phyloP scores from a whole-genome alignment of 1,140 invertebrate species.

The Drosophila athabasca region DNA sequence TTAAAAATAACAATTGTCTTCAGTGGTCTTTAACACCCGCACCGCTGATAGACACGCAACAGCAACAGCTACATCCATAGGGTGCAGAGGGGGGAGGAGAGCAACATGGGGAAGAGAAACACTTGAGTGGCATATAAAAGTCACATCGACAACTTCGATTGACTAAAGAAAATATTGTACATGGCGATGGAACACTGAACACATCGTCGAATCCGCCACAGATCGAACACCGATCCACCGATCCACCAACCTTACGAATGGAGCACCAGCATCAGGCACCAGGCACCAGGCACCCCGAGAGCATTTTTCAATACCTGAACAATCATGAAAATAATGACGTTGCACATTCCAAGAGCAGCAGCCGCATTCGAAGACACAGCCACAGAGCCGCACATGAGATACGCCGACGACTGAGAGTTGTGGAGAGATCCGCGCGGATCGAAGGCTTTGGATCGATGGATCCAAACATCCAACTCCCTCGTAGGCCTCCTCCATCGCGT shows the following conservation, averaged over 20 bases:
- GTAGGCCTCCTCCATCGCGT: constrained; percentile 36
- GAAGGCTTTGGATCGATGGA: background rate
- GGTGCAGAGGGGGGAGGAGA: constrained; percentile 2
- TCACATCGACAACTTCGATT: constrained; percentile 82
- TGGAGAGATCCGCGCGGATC: constrained; percentile 4
- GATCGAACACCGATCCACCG: constrained; percentile 4
- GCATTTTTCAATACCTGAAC: constrained; percentile 77
- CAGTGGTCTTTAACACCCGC: constrained; percentile 81
- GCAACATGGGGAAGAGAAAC: constrained; percentile 49
- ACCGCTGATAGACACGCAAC: constrained; percentile 77
- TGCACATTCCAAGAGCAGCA: constrained; percentile 71
- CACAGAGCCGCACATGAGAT: constrained; percentile 30
- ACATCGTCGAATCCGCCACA: background rate
- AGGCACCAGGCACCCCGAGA: constrained; percentile 19
- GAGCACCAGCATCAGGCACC: constrained; percentile 48
- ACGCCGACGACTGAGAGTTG: constrained; percentile 10
- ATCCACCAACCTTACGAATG: constrained; percentile 30
- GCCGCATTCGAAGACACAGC: constrained; percentile 11
- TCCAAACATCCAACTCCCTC: constrained; percentile 8
- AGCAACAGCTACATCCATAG: constrained; percentile 35
- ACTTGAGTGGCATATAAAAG: constrained; percentile 80
- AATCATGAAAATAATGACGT: constrained; percentile 81
- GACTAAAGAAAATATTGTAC: constrained; percentile 81
- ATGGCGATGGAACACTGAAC: constrained; percentile 19
- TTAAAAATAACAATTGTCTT: constrained; percentile 82